These are phyloP conservation scores for Chelon labrosus DNA, from an alignment of 2,797 vertebrate genomes.

Conservation along the genomic window DNA sequence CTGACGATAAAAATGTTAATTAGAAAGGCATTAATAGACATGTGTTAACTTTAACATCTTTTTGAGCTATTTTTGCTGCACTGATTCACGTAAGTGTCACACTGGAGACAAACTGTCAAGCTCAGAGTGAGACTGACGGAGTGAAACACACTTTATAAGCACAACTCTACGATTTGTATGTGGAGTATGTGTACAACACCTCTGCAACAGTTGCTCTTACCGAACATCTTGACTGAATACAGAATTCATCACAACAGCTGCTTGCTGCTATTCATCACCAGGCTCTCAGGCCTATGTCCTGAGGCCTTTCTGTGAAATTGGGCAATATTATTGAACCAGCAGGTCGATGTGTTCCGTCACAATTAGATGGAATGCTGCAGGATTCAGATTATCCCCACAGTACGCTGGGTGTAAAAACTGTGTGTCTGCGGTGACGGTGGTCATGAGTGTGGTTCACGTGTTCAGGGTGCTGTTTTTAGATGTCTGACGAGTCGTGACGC, in stretches of 20 bases:
- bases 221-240: conserved; percentile 4
- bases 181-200: neutral
- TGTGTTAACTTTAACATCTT: neutral
- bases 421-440: conserved; percentile 12
- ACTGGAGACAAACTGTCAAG: neutral
- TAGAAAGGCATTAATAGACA: neutral
- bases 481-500: conserved; percentile 63
- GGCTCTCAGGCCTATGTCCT: neutral
- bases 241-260: conserved; percentile 10
- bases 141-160: neutral
- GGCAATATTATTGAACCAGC: neutral
- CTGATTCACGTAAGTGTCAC: neutral
- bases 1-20: neutral
- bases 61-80: neutral
- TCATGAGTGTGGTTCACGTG: conserved; percentile 43
- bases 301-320: neutral
- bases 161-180: neutral
- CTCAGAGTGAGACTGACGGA: conserved; percentile 6
- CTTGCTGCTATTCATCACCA: neutral
- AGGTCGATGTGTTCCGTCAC: conserved; percentile 18
- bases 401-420: conserved; percentile 30
- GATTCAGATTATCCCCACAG: conserved; percentile 2
- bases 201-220: neutral
- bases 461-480: conserved; percentile 70
- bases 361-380: conserved; percentile 11